phyloP scores from a whole-genome alignment of 2,113 vertebrate species.

The Chelonoidis abingdonii region DNA sequence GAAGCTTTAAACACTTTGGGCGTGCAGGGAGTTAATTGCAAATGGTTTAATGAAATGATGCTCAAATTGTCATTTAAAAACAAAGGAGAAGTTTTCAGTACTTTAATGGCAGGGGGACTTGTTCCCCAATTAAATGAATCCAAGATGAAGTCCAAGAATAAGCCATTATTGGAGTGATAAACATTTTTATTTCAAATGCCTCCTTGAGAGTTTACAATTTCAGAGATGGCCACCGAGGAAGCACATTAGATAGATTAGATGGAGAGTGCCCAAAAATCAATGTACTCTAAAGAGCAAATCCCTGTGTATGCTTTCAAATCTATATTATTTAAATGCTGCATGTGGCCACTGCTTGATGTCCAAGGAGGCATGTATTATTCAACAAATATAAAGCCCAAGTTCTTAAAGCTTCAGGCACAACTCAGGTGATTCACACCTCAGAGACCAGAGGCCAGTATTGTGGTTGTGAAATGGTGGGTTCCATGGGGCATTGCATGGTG shows the following conservation, averaged over 20 bases:
- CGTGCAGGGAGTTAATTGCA: constrained; percentile 72
- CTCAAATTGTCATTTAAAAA: constrained; percentile 77
- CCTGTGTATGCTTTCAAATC: constrained; percentile 69
- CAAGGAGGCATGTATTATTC: constrained; percentile 32
- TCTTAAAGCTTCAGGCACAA: constrained; percentile 15
- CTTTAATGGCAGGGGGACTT: constrained; percentile 75
- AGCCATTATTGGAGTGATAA: background rate
- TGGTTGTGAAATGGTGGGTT: background rate
- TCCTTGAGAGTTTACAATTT: background rate
- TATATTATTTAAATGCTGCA: constrained; percentile 74
- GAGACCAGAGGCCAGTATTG: background rate
- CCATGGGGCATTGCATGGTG: constrained; percentile 5
- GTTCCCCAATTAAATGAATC: constrained; percentile 69
- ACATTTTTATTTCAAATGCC: background rate
- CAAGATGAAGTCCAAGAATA: constrained; percentile 75
- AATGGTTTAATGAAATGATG: constrained; percentile 74
- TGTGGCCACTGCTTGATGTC: constrained; percentile 36
- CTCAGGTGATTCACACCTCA: constrained; percentile 9
- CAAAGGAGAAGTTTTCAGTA: constrained; percentile 75
- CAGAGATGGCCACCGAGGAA: background rate
- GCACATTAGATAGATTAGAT: background rate
- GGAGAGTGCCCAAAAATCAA: constrained; percentile 53
- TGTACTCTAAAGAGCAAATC: constrained; percentile 74
- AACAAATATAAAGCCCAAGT: background rate
- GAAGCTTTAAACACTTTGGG: constrained; percentile 67